Evolutionary conservation across 2,888 invertebrate genomes (phyloP), one percentile per base, ranked within the genome.

Genomic region (Anodontia alba): DNA sequence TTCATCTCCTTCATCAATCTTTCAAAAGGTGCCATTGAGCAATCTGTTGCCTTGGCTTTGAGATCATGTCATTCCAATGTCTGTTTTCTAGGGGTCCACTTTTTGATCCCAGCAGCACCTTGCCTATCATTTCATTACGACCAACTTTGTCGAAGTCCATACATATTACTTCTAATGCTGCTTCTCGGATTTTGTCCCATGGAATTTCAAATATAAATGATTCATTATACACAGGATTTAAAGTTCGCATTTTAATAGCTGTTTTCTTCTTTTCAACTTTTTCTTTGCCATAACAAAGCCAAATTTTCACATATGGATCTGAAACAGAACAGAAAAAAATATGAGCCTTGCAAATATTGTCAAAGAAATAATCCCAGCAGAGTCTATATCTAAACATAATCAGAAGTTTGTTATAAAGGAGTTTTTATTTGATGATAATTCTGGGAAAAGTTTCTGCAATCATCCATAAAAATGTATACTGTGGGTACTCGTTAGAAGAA

Each of bases 271-370:
- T 99, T 95, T 99, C 98, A 90, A 98, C 97, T 90, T 98, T 96
- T 92, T 98, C 98, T 94, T 98, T 98, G 49, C 98, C 98, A 93
- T 98, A 98, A 92, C 98, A 98, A 67, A 99, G 96, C 98, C 98
- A 99, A 20, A 99, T 97, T 95, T 99, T 99, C n/a, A 98, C 98
- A 95, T 99, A 99, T 0, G 99, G 99, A 96, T 99, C 99, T 99
- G 96, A 68, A 96, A 95, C 23, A 54, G 23, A 54, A 26, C 5
- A 20, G 49, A 20, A 49, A 20, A 49, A 10, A 49, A 49, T n/a
- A n/a, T n/a, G n/a, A n/a, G n/a, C n/a, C n/a, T n/a, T n/a, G n/a
- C 49, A 15, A 46, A 46, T 20, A 46, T 46, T 46, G 49, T 20
- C 15, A 46, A 46, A n/a, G 15, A 46, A 15, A 46, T 20, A 15